Conservation (phyloP, 2,797 vertebrate genomes). For the Graptemys geographica region DNA sequence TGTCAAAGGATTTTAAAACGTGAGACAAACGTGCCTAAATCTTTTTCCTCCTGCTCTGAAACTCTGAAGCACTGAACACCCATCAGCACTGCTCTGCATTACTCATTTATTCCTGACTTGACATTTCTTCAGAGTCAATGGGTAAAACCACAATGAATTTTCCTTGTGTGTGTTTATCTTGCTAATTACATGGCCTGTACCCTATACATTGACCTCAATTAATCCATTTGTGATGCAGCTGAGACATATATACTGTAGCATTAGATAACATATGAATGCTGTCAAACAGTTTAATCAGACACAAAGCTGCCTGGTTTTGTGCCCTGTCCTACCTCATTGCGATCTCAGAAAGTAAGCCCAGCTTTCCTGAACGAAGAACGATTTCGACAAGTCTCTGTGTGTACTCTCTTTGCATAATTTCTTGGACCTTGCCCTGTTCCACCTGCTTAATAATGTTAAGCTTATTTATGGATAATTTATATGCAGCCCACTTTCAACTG, state of each 20-base stretch:
- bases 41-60: not conserved
- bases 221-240: not conserved
- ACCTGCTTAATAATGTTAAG: constrained; percentile 59
- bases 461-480: constrained; percentile 46
- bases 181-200: constrained; percentile 5
- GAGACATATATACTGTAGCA: not conserved
- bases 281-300: constrained; percentile 43
- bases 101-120: not conserved
- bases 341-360: constrained; percentile 24
- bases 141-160: constrained; percentile 1
- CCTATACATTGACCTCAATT: not conserved
- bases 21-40: not conserved
- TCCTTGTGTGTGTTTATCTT: not conserved
- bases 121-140: not conserved
- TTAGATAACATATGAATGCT: constrained; percentile 56
- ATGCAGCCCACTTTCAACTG: not conserved
- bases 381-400: not conserved
- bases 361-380: constrained; percentile 26
- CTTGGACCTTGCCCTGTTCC: constrained; percentile 61
- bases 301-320: not conserved
- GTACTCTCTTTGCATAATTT: constrained; percentile 51
- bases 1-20: not conserved
- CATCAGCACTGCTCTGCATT: not conserved
- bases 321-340: constrained; percentile 18
- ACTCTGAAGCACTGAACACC: not conserved